Evolutionary conservation across 2,797 vertebrate genomes (phyloP), one percentile per base, ranked within the genome.

Genomic region (Phrynocephalus forsythii): DNA sequence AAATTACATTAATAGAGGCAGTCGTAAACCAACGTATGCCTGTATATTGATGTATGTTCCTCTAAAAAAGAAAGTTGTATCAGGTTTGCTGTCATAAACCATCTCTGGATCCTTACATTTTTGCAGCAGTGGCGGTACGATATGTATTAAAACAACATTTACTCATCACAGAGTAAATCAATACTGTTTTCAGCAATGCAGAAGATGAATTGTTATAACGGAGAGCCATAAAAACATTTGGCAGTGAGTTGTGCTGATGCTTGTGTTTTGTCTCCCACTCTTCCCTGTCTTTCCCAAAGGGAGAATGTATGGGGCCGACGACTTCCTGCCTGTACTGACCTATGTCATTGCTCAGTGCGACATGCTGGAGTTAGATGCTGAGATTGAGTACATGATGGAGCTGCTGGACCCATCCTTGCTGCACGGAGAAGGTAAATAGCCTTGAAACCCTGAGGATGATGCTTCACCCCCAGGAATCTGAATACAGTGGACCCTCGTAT

Each of bases 361-460:
- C 95, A 98, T 98, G 98, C 97, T 99, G 84, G 98, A 98, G 89
- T 96, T 99, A 94, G 98, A 99, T 92, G 97, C 97, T 0, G 98
- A 99, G 93, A 98, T 99, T 33, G 97, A 98, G 90, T 99, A 99
- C 95, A 99, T 99, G 98, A 99, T 99, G 98, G 98, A 99, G 92
- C 95, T 99, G 90, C 95, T 99, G 91, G 98, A 99, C 92, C 98
- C 98, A 0, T 97, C 98, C 24, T 96, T 99, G 91, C 96, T 99
- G 63, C 98, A 99, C 1, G 99, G 99, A 95, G 99, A 99, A 97
- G 98, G 99, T 99, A 97, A 94, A 1, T 2, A 1, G 2, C 85
- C 82, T 30, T 83, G 71, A 71, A 79, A 26, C 4, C 68, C 1
- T 24, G 13, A 22, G 60, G 82, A 56, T 26, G 26, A 26, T 0